A percentile compares a stretch with the other conserved stretches of the same genome.
These are phyloP conservation scores for Struthidea cinerea DNA, from an alignment of 2,113 vertebrate genomes.

Conservation along the genomic window DNA sequence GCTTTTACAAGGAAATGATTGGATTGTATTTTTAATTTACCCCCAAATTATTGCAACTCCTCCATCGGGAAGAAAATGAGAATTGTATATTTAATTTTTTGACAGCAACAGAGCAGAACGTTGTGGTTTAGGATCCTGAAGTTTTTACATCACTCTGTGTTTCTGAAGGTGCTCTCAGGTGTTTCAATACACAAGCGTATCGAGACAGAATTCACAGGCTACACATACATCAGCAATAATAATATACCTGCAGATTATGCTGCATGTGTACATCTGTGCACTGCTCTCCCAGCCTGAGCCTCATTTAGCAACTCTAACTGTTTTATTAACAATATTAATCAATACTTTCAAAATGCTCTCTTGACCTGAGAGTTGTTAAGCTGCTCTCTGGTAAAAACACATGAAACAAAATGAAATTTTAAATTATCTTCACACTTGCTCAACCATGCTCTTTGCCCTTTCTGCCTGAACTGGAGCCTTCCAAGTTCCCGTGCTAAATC, in stretches of 20 bases:
- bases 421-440: constrained; percentile 43
- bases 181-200: background rate
- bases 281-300: background rate
- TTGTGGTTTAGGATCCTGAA: constrained; percentile 2
- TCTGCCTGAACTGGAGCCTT: constrained; percentile 7
- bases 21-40: constrained; percentile 73
- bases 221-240: background rate
- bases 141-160: background rate
- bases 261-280: background rate
- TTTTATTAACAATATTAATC: constrained; percentile 60
- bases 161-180: background rate
- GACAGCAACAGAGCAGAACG: background rate
- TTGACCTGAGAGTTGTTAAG: constrained; percentile 27
- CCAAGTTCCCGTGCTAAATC: background rate
- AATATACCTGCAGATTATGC: background rate
- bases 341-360: constrained; percentile 41
- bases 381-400: constrained; percentile 37
- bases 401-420: constrained; percentile 59
- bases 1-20: constrained; percentile 60
- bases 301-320: constrained; percentile 7
- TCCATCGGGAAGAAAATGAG: constrained; percentile 64
- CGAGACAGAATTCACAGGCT: background rate
- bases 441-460: constrained; percentile 14
- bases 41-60: constrained; percentile 62
- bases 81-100: constrained; percentile 54